Base-by-base conservation (phyloP, 2,888 invertebrate species). In the Eugnorisma glareosa region DNA sequence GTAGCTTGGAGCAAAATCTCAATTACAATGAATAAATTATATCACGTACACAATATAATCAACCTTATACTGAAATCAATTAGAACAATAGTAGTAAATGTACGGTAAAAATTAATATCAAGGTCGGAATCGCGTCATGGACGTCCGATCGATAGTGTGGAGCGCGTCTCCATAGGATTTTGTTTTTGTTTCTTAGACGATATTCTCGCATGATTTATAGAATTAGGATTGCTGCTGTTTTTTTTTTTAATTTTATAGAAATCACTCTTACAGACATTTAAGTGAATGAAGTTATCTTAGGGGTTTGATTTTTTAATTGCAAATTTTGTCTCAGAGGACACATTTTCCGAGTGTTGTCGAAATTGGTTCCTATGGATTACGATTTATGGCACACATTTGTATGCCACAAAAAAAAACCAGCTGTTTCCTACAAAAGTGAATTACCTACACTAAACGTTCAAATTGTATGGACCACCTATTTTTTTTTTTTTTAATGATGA, bases 101-200 rank as follows among this genome's bases (percentile, higher is more conserved):
- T 61, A 48, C 28, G 8, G 48, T 68, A 73, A 71, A 82, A 82
- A 83, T 69, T 71, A 67, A 81, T 87, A 87, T 79, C 85, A 87
- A 88, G 88, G 85, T 82, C 89, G 91, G 90, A 89, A 91, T 76
- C 89, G 89, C 85, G 88, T 85, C 83, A 83, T 83, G 83, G 84
- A 89, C 79, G 76, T 72, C 79, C 76, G 85, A 91, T 94, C 93
- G 91, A 92, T 93, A 90, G 80, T 73, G 69, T 51, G 4, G 74
- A 18, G 83, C 45, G 57, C 69, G 90, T 92, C 73, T 90, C 91
- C 92, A 91, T 88, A 92, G 82, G 68, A 48, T 24, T 45, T 21
- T 61, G 63, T 45, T 43, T 66, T 61, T 3, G 18, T 21, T 64
- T 43, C 15, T 18, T 31, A n/a, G 5, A 31, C 43, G 24, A 57